These are phyloP conservation scores for Chalcosyrphus nemorum DNA, from an alignment of 2,888 invertebrate species.

Conservation along the genomic window DNA sequence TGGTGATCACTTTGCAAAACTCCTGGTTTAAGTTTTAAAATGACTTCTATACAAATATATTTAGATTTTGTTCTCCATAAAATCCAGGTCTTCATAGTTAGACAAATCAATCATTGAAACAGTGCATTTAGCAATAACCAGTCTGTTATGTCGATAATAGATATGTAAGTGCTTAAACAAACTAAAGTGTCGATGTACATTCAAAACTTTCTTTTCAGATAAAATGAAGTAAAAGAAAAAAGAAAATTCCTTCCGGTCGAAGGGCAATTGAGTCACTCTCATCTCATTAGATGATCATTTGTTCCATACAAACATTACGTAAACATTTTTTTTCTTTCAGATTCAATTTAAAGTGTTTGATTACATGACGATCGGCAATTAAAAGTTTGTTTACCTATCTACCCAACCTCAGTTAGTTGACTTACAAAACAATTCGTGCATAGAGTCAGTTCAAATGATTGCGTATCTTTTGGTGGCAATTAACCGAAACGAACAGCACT, in stretches of 20 bases:
- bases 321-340: background rate
- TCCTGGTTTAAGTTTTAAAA: too few species aligned
- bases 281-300: constrained; percentile 3
- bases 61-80: too few species aligned
- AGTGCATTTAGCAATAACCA: too few species aligned
- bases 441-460: constrained; percentile 39
- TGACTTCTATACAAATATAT: too few species aligned
- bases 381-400: constrained; percentile 18
- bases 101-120: too few species aligned
- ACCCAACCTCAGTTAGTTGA: constrained; percentile 17
- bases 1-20: too few species aligned
- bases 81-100: too few species aligned
- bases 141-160: too few species aligned
- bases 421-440: constrained; percentile 64
- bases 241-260: constrained; percentile 20
- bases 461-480: constrained; percentile 17
- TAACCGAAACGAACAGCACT: constrained; percentile 9
- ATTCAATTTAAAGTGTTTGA: background rate
- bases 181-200: too few species aligned
- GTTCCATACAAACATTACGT: background rate
- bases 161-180: too few species aligned
- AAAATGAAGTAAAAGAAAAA: too few species aligned
- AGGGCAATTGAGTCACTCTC: background rate
- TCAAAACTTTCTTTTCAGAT: too few species aligned
- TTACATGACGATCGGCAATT: constrained; percentile 20